Percentiles rank a stretch among this genome's conserved stretches.
These are phyloP conservation scores for Dryoscopus gambensis DNA, from an alignment of 2,113 vertebrate species.

Conservation along the genomic window DNA sequence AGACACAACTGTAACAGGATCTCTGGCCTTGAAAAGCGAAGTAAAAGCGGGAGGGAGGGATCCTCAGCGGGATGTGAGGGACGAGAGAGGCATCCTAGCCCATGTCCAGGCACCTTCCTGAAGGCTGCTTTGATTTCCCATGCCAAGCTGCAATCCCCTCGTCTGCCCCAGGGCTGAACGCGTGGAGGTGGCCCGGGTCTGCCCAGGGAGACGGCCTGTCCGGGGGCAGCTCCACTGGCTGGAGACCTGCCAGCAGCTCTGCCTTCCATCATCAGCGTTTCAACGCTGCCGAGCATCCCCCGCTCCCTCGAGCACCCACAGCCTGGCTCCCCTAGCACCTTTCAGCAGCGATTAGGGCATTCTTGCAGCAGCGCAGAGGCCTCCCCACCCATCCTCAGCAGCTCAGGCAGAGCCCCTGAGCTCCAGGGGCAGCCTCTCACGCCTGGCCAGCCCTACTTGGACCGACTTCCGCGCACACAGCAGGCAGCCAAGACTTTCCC, in stretches of 20 bases:
- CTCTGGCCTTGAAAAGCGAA: not conserved
- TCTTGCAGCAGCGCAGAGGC: not conserved
- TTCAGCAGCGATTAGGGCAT: fast-evolving
- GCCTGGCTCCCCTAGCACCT: not conserved
- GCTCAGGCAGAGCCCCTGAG: not conserved
- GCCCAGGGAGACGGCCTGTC: fast-evolving
- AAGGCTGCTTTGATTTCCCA: not conserved
- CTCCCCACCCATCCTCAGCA: not conserved
- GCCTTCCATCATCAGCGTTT: not conserved
- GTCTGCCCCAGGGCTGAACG: fast-evolving
- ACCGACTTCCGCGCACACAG: not conserved
- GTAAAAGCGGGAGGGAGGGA: not conserved
- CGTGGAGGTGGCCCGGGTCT: fast-evolving
- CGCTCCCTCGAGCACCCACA: fast-evolving
- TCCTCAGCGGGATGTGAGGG: not conserved
- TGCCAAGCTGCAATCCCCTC: not conserved
- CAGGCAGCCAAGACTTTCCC: not conserved
- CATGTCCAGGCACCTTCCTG: not conserved
- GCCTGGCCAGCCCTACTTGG: not conserved
- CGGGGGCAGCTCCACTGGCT: fast-evolving
- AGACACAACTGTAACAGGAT: not conserved
- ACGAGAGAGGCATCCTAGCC: not conserved
- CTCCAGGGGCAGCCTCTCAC: not conserved
- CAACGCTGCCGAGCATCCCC: not conserved
- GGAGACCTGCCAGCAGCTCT: not conserved